Evolutionary conservation across 2,888 invertebrate species (phyloP), one percentile per base, ranked within the genome.

Genomic region (Drosophila planitibia): DNA sequence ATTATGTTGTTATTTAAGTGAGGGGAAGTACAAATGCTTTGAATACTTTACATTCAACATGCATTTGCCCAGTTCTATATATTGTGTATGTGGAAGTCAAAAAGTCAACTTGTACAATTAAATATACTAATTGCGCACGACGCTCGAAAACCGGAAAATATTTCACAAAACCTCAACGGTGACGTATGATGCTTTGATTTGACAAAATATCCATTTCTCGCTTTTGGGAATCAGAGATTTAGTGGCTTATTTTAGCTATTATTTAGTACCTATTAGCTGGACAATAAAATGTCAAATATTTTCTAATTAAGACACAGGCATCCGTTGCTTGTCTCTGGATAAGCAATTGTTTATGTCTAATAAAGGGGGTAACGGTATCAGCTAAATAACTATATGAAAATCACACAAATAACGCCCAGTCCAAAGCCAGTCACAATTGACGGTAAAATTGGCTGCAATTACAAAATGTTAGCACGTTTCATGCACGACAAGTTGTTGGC

Each of bases 381-480:
- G 68, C 68, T 41, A 55, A 72, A 64, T 57, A 68, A 52, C 54
- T 53, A 69, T 62, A 79, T 75, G 52, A 77, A 75, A 82, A 85
- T 74, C 77, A 70, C 74, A 75, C 74, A 82, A 74, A 71, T 39
- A 47, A 16, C 47, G 67, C 71, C 60, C 67, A 75, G 47, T 77
- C 63, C 57, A 75, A 76, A 79, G 69, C 59, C 52, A 68, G 51
- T 74, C 57, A 63, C 82, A 80, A 84, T 70, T 88, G 84, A 89
- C 86, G 85, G 75, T 76, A 78, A 89, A 87, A 87, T 89, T 87
- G 83, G 85, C 73, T 76, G 76, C 79, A 83, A 76, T 84, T 83
- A 79, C 83, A 81, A 80, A 83, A 81, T 89, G 78, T 81, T 85
- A 82, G 85, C 83, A 87, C 87, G 83, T 86, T 78, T 84, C 85